Conservation (phyloP, 1,140 invertebrate species). For the Andrena cerasifolii region DNA sequence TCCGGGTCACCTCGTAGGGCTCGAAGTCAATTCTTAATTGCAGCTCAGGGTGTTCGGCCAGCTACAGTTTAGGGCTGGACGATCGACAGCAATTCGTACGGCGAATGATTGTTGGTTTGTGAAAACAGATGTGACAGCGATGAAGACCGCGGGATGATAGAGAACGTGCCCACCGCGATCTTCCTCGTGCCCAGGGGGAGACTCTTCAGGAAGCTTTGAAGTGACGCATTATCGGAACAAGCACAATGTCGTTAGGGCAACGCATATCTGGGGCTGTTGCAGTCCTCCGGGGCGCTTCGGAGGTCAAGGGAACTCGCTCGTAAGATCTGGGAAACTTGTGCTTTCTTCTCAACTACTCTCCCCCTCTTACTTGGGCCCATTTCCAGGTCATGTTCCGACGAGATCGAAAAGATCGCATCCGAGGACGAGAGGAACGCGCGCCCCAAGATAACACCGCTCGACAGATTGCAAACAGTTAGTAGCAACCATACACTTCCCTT, state of each 20-base stretch:
- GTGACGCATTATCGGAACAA: constrained; percentile 13
- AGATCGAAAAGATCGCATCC: constrained; percentile 75
- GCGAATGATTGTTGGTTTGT: neutral
- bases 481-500: neutral
- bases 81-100: neutral
- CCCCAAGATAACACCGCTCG: constrained; percentile 55
- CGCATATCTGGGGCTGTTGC: constrained; percentile 66
- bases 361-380: constrained; percentile 40
- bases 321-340: constrained; percentile 49
- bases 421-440: constrained; percentile 66
- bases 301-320: constrained; percentile 54
- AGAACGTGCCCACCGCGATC: constrained; percentile 5
- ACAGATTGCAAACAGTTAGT: constrained; percentile 71
- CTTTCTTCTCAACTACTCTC: constrained; percentile 19
- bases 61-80: neutral
- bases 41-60: too few relatives aligned
- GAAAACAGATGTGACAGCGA: neutral
- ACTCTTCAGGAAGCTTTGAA: constrained; percentile 42
- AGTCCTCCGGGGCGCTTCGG: constrained; percentile 60
- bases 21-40: too few relatives aligned
- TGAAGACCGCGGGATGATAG: constrained; percentile 56
- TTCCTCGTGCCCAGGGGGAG: constrained; percentile 40
- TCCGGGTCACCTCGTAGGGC: too few relatives aligned
- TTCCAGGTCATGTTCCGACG: constrained; percentile 69
- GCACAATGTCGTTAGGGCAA: constrained; percentile 67